A percentile compares a stretch with the other conserved stretches of the same genome.
These are phyloP conservation scores for Pelobates fuscus DNA, from an alignment of 2,113 vertebrate species.

Conservation along the genomic window DNA sequence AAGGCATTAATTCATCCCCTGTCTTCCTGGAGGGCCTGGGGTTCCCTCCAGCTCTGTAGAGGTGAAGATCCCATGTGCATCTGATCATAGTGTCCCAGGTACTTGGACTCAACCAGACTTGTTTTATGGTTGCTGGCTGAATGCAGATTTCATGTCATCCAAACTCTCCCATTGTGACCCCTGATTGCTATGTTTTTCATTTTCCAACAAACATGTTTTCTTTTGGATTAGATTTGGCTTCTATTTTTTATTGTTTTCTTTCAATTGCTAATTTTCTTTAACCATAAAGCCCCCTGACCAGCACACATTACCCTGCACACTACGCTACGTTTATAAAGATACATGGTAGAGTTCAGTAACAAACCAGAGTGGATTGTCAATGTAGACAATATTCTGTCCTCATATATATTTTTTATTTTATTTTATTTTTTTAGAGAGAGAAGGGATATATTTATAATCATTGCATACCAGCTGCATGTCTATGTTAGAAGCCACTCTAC, in stretches of 20 bases:
- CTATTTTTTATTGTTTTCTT: conserved; percentile 1
- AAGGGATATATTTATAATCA: no score
- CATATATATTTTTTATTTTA: no score
- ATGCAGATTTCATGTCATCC: conserved; percentile 11
- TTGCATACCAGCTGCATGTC: no score
- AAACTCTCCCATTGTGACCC: conserved; percentile 23
- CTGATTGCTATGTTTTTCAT: conserved; percentile 32
- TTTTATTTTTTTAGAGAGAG: no score
- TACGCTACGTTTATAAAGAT: not conserved
- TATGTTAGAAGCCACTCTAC: no score
- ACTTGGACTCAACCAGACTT: not conserved
- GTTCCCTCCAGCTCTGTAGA: conserved; percentile 2
- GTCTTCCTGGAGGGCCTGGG: not conserved
- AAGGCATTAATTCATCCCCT: not conserved
- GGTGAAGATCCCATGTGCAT: conserved; percentile 24
- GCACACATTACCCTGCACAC: not conserved
- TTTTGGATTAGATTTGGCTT: conserved; percentile 23
- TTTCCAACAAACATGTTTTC: conserved; percentile 34
- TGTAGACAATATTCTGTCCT: not conserved
- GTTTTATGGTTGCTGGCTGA: conserved; percentile 17
- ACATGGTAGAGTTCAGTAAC: not conserved
- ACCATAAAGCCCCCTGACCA: no score
- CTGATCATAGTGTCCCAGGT: conserved; percentile 26
- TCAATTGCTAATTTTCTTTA: not conserved
- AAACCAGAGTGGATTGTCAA: not conserved